Evolutionary conservation across 2,797 vertebrate genomes (phyloP), one percentile per base, ranked within the genome.

Genomic region (Setipinna tenuifilis): DNA sequence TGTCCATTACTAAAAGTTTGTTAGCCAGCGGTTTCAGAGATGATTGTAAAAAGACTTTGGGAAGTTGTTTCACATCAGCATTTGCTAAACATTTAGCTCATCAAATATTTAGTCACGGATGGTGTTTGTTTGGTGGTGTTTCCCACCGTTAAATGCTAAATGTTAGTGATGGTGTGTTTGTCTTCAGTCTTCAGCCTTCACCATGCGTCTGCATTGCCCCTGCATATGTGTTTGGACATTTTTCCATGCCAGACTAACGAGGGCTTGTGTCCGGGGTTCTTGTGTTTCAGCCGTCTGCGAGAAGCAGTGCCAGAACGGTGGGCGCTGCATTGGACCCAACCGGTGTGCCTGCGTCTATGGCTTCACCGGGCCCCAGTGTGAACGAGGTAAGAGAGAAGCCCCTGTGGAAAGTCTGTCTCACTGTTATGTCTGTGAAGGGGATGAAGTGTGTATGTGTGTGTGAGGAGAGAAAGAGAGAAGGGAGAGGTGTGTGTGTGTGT

Each of bases 341-440:
- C 89, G 87, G 5, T 92, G 91, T 17, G 87, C 87, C 28, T 92
- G 91, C 85, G 86, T 90, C 16, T 91, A 91, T 28, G 91, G 91
- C 21, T 92, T 92, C 83, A 92, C 91, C 14, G 91, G 91, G 5
- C 90, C 91, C 12, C 89, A 89, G 85, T 92, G 91, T 75, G 91
- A 92, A 84, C 88, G 91, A 90, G 91, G 91, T 92, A 88, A 90
- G 85, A n/a, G 23, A 44, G 62, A 35, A 68, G 19, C n/a, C 23
- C 54, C 10, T 59, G 59, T 85, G 80, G 61, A 71, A 85, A 85
- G 59, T 68, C 59, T 65, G 19, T 2, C 16, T 71, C 59, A 82
- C 80, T 82, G 31, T 80, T 35, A 57, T 31, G 58, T 82, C 21
- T 50, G 11, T 11, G 41, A 21, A 0, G 28, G n/a, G 82, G 21